Percentiles rank a stretch among this genome's conserved stretches.
Evolutionary conservation across 2,113 vertebrate genomes (phyloP).

Genomic region (Protomyctophum bolini): DNA sequence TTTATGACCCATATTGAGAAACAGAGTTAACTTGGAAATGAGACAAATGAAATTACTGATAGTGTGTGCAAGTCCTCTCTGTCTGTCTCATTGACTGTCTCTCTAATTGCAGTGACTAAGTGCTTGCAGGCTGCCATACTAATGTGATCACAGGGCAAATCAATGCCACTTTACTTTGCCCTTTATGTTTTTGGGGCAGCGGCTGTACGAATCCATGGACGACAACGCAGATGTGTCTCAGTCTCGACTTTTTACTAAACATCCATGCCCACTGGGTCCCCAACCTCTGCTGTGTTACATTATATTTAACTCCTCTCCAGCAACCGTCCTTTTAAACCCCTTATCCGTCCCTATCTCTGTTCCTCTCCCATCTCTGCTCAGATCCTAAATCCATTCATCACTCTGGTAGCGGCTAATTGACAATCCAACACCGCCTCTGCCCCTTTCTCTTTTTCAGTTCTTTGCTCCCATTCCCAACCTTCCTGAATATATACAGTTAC

Average conservation of each 20-base stretch:
- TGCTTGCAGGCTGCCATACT: constrained; percentile 76
- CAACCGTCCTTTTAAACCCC: neutral
- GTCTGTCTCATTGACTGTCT: constrained; percentile 63
- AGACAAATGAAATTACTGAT: constrained; percentile 22
- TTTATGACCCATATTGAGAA: too few species aligned
- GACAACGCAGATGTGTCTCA: constrained; percentile 22
- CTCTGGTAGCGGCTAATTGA: constrained; percentile 51
- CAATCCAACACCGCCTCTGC: constrained; percentile 6
- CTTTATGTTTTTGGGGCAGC: constrained; percentile 52
- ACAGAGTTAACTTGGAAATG: too few species aligned
- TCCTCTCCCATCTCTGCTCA: constrained; percentile 11
- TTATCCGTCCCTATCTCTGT: constrained; percentile 5
- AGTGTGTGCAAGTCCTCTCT: constrained; percentile 40
- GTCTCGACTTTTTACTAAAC: constrained; percentile 18
- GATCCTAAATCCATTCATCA: constrained; percentile 45
- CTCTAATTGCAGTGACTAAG: constrained; percentile 81
- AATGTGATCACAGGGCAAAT: constrained; percentile 77
- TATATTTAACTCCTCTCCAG: constrained; percentile 37
- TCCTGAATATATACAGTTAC: constrained; percentile 34
- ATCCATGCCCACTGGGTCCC: neutral
- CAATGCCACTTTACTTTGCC: constrained; percentile 77
- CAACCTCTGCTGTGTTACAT: neutral
- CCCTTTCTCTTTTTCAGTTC: constrained; percentile 46
- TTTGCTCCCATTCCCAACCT: constrained; percentile 17
- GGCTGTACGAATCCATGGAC: constrained; percentile 50